Evolutionary conservation across 2,113 vertebrate species (phyloP).

Genomic region (Amazona vittata): DNA sequence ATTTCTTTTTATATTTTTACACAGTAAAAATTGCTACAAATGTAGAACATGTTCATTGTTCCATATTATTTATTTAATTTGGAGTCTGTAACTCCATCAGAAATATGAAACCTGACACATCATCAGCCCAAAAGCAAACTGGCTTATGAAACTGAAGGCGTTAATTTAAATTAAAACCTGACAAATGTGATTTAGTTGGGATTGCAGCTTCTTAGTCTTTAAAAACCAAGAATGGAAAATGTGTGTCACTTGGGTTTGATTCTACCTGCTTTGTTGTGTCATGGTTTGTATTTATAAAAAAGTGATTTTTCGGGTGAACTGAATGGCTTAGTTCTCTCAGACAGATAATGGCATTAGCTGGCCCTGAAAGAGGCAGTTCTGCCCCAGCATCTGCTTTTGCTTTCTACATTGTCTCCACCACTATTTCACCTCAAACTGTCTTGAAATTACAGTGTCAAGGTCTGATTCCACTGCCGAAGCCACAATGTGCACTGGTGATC

Average conservation of each 20-base stretch:
- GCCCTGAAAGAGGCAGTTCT: not conserved
- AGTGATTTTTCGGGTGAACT: not conserved
- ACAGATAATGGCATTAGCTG: not conserved
- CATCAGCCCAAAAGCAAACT: not conserved
- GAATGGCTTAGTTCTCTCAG: not conserved
- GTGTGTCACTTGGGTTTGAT: not conserved
- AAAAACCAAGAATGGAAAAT: not conserved
- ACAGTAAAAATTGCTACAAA: not conserved
- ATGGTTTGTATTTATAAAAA: not conserved
- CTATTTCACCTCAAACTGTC: not conserved
- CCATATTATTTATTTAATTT: not conserved
- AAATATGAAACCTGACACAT: not conserved
- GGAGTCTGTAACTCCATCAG: not conserved
- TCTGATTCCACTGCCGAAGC: not conserved
- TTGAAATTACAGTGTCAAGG: not conserved
- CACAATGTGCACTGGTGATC: not conserved
- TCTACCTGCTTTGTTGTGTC: not conserved
- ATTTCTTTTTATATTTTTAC: not conserved
- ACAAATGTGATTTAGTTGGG: not conserved
- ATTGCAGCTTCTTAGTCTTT: not conserved
- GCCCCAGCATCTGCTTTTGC: not conserved
- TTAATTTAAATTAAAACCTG: not conserved
- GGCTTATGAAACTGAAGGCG: not conserved
- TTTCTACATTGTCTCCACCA: not conserved
- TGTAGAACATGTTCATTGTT: accelerated